Conservation (phyloP, 1,140 invertebrate genomes). For the Pseudachorutes palmiensis region DNA sequence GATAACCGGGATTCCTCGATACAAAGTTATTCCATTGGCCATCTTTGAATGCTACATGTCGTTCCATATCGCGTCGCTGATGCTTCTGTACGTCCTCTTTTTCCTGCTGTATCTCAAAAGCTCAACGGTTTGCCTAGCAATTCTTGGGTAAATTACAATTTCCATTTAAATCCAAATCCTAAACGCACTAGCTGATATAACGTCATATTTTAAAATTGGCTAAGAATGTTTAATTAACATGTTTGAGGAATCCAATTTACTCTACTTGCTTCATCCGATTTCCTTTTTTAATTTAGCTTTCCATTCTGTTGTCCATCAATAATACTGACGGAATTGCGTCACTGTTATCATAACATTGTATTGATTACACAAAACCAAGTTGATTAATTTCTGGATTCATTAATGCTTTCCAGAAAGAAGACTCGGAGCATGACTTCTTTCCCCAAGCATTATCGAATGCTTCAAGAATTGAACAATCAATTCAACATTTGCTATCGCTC, state of each 20-base stretch:
- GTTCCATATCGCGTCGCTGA: not conserved
- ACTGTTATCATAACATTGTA: too few species aligned
- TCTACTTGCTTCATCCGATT: too few species aligned
- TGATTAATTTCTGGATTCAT: not conserved
- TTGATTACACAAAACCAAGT: too few species aligned
- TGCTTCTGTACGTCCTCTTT: not conserved
- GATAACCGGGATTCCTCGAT: not conserved
- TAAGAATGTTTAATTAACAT: not conserved
- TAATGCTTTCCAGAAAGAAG: not conserved
- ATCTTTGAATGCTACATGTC: slow-evolving; percentile 12
- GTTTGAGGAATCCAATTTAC: not conserved
- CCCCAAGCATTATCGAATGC: not conserved
- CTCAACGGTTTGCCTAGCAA: not conserved
- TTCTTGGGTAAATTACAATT: not conserved
- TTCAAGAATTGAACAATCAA: not conserved
- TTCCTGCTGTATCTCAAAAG: not conserved
- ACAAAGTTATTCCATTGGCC: not conserved
- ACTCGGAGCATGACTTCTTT: not conserved
- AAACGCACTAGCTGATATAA: not conserved
- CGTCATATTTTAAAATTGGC: not conserved
- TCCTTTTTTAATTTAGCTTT: too few species aligned
- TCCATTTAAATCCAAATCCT: not conserved
- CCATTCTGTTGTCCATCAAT: too few species aligned
- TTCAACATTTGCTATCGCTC: not conserved
- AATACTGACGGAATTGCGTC: too few species aligned